A percentile compares a stretch with the other conserved stretches of the same genome.
These are phyloP conservation scores for Lasioglossum villosulum DNA, from an alignment of 2,888 invertebrate genomes.

Conservation along the genomic window DNA sequence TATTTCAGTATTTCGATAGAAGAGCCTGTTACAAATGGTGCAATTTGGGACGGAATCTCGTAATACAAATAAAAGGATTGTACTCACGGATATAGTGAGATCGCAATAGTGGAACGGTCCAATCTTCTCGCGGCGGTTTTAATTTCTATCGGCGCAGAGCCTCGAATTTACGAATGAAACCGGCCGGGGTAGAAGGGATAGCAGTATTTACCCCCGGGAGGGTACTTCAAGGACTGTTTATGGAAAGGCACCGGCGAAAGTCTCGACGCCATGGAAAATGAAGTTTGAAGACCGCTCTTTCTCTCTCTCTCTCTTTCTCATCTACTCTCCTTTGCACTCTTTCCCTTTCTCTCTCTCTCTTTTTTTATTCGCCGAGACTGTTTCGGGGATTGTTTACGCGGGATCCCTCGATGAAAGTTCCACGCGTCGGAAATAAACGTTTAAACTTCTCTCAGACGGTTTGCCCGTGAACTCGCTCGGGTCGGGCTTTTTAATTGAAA, in stretches of 20 bases:
- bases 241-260: conserved; percentile 38
- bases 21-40: not conserved
- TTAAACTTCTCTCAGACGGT: conserved; percentile 39
- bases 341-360: not conserved
- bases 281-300: conserved; percentile 53
- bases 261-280: conserved; percentile 54
- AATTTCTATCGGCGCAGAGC: conserved; percentile 16
- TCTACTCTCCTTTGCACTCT: not conserved
- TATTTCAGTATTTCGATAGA: not conserved
- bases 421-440: conserved; percentile 47
- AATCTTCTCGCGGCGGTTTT: conserved; percentile 8
- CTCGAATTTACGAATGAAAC: conserved; percentile 26
- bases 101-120: not conserved
- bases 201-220: conserved; percentile 22
- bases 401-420: conserved; percentile 36
- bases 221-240: conserved; percentile 40
- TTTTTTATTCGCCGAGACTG: conserved; percentile 14
- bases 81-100: not conserved
- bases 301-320: not conserved
- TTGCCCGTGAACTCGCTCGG: not conserved
- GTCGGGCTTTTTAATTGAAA: conserved; percentile 17
- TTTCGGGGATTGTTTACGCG: conserved; percentile 58
- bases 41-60: not conserved
- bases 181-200: not conserved
- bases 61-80: conserved; percentile 5